Percentiles rank a stretch among this genome's conserved stretches.
Evolutionary conservation across 2,888 invertebrate genomes (phyloP).

Genomic region (Malacosoma neustria): DNA sequence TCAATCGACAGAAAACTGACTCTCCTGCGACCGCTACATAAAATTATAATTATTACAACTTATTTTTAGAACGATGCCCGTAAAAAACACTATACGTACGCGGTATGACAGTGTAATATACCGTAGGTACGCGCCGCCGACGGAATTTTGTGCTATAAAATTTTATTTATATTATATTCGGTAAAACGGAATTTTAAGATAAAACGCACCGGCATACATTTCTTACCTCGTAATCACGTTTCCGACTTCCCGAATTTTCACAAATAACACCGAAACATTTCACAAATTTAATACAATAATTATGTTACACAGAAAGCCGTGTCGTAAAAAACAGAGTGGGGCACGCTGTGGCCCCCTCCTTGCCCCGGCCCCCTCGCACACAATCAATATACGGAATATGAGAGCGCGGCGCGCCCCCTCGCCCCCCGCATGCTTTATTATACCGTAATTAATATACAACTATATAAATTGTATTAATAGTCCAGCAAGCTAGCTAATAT

Average conservation of each 20-base stretch:
- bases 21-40: slow-evolving; percentile 71
- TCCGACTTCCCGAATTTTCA: slow-evolving; percentile 68
- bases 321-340: slow-evolving; percentile 76
- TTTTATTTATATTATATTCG: slow-evolving; percentile 59
- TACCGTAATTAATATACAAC: slow-evolving; percentile 75
- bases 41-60: slow-evolving; percentile 76
- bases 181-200: slow-evolving; percentile 42
- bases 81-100: slow-evolving; percentile 76
- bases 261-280: slow-evolving; percentile 73
- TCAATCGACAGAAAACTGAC: slow-evolving; percentile 67
- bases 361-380: slow-evolving; percentile 73
- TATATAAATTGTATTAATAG: slow-evolving; percentile 59
- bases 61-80: slow-evolving; percentile 76
- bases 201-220: slow-evolving; percentile 42
- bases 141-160: slow-evolving; percentile 68
- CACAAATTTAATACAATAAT: slow-evolving; percentile 74
- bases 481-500: slow-evolving; percentile 43
- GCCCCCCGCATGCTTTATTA: slow-evolving; percentile 74
- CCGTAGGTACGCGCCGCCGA: slow-evolving; percentile 71
- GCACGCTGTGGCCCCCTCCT: slow-evolving; percentile 75
- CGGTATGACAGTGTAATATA: slow-evolving; percentile 73
- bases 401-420: slow-evolving; percentile 74
- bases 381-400: slow-evolving; percentile 76
- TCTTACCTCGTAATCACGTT: slow-evolving; percentile 65
- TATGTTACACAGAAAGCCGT: slow-evolving; percentile 76